Evolutionary conservation across 2,888 invertebrate genomes (phyloP), one percentile per base, ranked within the genome.

Genomic region (Zaprionus lineosus): DNA sequence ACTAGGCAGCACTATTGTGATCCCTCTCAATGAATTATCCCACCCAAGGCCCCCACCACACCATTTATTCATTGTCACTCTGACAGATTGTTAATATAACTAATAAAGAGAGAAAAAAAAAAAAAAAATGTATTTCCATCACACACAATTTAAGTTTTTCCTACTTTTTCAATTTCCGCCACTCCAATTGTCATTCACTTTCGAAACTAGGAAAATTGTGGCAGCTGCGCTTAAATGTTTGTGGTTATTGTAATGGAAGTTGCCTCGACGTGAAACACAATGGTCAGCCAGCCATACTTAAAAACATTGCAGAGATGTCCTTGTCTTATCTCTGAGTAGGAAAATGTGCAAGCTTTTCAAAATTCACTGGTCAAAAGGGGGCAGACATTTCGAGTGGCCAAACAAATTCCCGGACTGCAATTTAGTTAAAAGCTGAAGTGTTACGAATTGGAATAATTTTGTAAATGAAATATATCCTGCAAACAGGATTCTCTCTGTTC

Each of bases 81-180:
- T n/a, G n/a, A n/a, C n/a, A n/a, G n/a, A n/a, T n/a, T n/a, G n/a
- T n/a, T n/a, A n/a, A n/a, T n/a, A n/a, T n/a, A n/a, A n/a, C n/a
- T n/a, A n/a, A n/a, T n/a, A n/a, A n/a, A n/a, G n/a, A n/a, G n/a
- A n/a, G n/a, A n/a, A n/a, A n/a, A n/a, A n/a, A n/a, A n/a, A n/a
- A n/a, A n/a, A n/a, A n/a, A n/a, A n/a, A n/a, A n/a, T n/a, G n/a
- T n/a, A n/a, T n/a, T n/a, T n/a, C n/a, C n/a, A n/a, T n/a, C n/a
- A n/a, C n/a, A n/a, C n/a, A n/a, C n/a, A n/a, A n/a, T 28, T 47
- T 31, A 12, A 1, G 21, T 31, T 31, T 24, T 19, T 2, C 12
- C 36, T 43, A 52, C 28, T 60, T 56, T 53, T 53, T 29, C 40
- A 47, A 53, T 69, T 63, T 64, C 43, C 50, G 52, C 7, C 34